Conservation (phyloP, 2,888 invertebrate species). For the Thymelicus acteon region DNA sequence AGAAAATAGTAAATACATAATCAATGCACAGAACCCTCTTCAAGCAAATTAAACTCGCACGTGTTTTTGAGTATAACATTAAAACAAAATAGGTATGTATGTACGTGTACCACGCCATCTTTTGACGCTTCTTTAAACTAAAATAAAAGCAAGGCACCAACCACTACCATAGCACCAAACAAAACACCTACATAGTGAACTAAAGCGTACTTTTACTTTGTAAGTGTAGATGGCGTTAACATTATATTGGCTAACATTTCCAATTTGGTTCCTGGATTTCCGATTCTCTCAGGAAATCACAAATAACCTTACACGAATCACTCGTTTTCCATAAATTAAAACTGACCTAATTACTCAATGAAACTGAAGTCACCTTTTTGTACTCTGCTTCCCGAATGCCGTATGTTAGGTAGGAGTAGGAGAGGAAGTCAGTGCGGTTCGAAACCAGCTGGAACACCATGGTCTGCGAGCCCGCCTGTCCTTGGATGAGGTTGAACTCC, state of each 20-base stretch:
- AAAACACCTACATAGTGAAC: neutral
- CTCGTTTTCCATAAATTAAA: neutral
- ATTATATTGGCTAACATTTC: neutral
- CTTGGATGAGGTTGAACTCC: constrained; percentile 63
- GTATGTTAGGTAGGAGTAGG: constrained; percentile 68
- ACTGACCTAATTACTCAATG: constrained; percentile 58
- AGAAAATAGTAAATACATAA: too few species aligned
- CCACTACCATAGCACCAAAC: too few species aligned
- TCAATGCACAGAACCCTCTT: too few species aligned
- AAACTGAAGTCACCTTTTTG: constrained; percentile 71
- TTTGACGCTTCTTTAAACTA: neutral
- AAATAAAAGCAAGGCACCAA: neutral
- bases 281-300: too few species aligned
- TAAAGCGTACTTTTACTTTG: neutral
- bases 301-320: too few species aligned
- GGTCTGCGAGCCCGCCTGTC: constrained; percentile 61
- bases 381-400: constrained; percentile 74
- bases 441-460: constrained; percentile 74
- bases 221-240: neutral
- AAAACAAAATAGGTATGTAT: too few species aligned
- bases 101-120: neutral
- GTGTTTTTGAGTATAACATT: too few species aligned
- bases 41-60: too few species aligned
- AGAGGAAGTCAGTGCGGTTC: constrained; percentile 72
- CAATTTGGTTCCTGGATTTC: too few species aligned